Conservation (phyloP, 1,140 invertebrate species). For the Probaryconus sp. region DNA sequence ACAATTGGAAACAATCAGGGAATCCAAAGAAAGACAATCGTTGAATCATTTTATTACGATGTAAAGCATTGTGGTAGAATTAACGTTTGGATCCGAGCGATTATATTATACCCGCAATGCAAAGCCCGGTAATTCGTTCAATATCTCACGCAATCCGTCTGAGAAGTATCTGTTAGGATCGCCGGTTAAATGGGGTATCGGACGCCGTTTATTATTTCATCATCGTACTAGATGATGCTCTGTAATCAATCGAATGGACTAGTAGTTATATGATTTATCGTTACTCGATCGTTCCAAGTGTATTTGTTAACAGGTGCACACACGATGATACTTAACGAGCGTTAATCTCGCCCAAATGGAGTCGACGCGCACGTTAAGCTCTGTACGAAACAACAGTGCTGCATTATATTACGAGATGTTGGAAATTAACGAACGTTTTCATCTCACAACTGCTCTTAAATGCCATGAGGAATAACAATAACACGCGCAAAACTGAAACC, state of each 20-base stretch:
- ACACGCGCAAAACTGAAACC: not conserved
- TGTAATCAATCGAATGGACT: constrained; percentile 15
- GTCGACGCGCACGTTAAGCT: no score
- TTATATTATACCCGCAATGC: constrained; percentile 37
- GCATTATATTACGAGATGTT: no score
- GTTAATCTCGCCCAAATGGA: constrained; percentile 13
- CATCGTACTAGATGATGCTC: constrained; percentile 1
- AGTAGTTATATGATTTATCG: constrained; percentile 12
- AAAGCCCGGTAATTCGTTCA: constrained; percentile 35
- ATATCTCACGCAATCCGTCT: constrained; percentile 50
- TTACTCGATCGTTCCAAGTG: not conserved
- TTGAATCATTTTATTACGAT: constrained; percentile 4
- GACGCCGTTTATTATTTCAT: constrained; percentile 18
- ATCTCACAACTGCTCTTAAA: not conserved
- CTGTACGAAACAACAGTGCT: no score
- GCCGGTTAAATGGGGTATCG: constrained; percentile 13
- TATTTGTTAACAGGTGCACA: constrained; percentile 24
- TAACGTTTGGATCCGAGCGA: constrained; percentile 26
- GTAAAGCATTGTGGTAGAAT: constrained; percentile 16
- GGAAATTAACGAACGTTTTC: constrained; percentile 2
- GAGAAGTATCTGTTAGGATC: constrained; percentile 33
- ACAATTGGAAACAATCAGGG: not conserved
- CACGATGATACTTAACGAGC: not conserved
- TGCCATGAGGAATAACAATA: constrained; percentile 17
- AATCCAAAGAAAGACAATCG: not conserved